These are phyloP conservation scores for Cydia splendana DNA, from an alignment of 1,140 invertebrate genomes.

Conservation along the genomic window DNA sequence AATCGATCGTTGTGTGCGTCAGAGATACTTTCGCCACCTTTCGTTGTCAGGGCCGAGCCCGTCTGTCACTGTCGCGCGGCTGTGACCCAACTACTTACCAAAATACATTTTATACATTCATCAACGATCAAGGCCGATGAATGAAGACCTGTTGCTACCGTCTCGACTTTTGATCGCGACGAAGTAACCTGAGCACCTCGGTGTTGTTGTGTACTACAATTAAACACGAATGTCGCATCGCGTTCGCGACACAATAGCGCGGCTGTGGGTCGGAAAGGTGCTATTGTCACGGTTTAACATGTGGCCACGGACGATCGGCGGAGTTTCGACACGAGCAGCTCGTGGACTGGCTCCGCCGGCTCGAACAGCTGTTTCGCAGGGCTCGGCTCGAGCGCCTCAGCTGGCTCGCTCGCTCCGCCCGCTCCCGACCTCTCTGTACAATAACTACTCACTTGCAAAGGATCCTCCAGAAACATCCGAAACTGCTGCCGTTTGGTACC, in stretches of 20 bases:
- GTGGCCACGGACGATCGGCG: conserved; percentile 44
- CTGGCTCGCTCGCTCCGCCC: conserved; percentile 39
- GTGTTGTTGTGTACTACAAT: conserved; percentile 46
- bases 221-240: conserved; percentile 41
- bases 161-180: conserved; percentile 43
- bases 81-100: not conserved
- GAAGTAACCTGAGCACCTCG: conserved; percentile 34
- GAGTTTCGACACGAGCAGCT: conserved; percentile 50
- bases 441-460: conserved; percentile 89
- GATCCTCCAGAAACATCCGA: conserved; percentile 94
- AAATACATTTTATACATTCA: conserved; percentile 31
- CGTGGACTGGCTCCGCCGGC: conserved; percentile 20
- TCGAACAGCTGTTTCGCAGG: conserved; percentile 58
- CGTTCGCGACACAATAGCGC: conserved; percentile 46
- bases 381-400: conserved; percentile 39
- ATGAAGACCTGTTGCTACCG: not conserved
- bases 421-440: conserved; percentile 30
- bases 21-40: conserved; percentile 72
- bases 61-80: conserved; percentile 25
- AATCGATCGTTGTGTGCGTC: conserved; percentile 53
- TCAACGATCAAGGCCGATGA: conserved; percentile 13
- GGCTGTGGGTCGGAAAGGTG: conserved; percentile 38
- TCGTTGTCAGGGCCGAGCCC: conserved; percentile 66
- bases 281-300: conserved; percentile 49
- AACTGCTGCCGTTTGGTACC: conserved; percentile 93